phyloP scores from a whole-genome alignment of 1,140 invertebrate species.

The Lineus longissimus region DNA sequence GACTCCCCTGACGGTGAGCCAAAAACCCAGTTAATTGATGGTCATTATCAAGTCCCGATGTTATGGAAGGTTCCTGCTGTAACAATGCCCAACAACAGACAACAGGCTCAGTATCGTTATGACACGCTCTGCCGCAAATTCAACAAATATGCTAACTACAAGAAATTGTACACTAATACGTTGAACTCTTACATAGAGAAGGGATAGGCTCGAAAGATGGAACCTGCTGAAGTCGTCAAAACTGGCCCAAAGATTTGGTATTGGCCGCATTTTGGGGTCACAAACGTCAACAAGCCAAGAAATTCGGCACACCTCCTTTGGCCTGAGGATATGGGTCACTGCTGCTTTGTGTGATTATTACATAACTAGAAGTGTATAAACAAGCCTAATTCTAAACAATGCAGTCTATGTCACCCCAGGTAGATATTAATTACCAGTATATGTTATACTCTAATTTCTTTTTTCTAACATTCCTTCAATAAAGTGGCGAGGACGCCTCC shows the following conservation, averaged over 20 bases:
- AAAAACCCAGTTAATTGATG: neutral
- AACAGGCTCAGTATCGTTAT: neutral
- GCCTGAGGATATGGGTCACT: too few species aligned
- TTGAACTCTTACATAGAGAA: neutral
- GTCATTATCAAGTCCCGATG: neutral
- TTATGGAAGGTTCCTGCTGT: neutral
- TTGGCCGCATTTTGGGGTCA: constrained; percentile 11
- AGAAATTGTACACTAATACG: neutral
- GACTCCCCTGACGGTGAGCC: too few species aligned
- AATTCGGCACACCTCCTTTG: too few species aligned
- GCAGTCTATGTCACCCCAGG: too few species aligned
- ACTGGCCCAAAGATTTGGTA: neutral
- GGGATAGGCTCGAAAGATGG: constrained; percentile 7
- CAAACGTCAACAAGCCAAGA: neutral
- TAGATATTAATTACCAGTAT: too few species aligned
- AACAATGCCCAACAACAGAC: neutral
- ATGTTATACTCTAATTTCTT: too few species aligned
- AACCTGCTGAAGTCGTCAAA: neutral
- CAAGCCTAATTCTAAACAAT: too few species aligned
- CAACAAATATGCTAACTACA: neutral
- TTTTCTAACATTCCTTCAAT: too few species aligned
- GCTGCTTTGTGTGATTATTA: too few species aligned
- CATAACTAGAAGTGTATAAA: too few species aligned
- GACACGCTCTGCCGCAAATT: neutral
- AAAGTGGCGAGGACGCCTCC: too few species aligned